phyloP scores from a whole-genome alignment of 2,113 vertebrate genomes.

The Pavo muticus region DNA sequence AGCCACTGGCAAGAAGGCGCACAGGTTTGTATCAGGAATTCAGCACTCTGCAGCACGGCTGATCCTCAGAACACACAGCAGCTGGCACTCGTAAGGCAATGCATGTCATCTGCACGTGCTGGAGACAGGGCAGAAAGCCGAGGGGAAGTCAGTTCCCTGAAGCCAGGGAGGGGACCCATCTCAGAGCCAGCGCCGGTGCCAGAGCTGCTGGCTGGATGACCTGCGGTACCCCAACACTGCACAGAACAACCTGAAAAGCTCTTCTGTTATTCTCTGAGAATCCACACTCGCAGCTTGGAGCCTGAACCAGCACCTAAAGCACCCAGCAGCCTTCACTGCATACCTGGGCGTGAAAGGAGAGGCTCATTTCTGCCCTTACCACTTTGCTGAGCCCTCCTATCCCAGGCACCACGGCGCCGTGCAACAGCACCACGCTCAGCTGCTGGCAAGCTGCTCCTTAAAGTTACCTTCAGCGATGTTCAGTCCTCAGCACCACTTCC shows the following conservation, averaged over 20 bases:
- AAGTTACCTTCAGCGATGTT: neutral
- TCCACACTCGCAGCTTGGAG: neutral
- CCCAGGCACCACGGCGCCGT: neutral
- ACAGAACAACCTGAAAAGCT: neutral
- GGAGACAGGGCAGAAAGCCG: neutral
- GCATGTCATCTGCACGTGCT: neutral
- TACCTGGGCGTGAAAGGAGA: neutral
- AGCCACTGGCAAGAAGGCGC: neutral
- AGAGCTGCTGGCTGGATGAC: neutral
- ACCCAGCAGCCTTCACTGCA: neutral
- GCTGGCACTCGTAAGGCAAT: rapidly evolving
- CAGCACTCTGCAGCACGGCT: neutral
- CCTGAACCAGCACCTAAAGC: neutral
- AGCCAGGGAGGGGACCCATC: neutral
- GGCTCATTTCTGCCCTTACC: neutral
- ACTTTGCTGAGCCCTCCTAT: neutral
- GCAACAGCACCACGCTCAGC: neutral
- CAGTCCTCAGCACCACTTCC: neutral
- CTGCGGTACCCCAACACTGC: neutral
- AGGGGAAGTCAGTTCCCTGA: neutral
- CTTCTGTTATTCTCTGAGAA: neutral
- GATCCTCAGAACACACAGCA: neutral
- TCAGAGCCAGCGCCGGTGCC: neutral
- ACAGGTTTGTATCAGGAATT: neutral
- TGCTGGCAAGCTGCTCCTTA: neutral